Evolutionary conservation across 1,140 invertebrate species (phyloP).

Genomic region (Platorchestia sp.): DNA sequence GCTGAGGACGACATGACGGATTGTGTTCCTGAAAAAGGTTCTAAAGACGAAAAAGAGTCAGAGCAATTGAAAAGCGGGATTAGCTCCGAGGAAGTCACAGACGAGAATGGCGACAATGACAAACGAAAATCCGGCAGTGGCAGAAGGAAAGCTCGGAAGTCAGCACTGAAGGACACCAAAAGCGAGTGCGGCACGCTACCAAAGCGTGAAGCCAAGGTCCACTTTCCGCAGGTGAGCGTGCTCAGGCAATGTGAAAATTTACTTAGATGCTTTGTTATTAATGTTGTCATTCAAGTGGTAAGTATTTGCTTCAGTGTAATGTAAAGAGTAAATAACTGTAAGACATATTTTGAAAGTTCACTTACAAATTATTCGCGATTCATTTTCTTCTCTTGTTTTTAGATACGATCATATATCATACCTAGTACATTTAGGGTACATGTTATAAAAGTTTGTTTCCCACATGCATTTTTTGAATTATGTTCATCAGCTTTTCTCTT

Average conservation of each 20-base stretch:
- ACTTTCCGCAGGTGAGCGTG: background rate
- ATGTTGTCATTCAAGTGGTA: background rate
- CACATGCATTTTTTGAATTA: background rate
- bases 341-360: background rate
- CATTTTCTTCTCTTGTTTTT: background rate
- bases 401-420: background rate
- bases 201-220: slow-evolving; percentile 29
- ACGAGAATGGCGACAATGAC: slow-evolving; percentile 5
- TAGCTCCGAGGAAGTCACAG: background rate
- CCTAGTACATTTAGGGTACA: background rate
- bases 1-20: background rate
- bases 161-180: slow-evolving; percentile 14
- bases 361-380: background rate
- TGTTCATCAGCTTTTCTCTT: background rate
- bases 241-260: background rate
- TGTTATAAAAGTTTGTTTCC: background rate
- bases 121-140: background rate
- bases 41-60: slow-evolving; percentile 10
- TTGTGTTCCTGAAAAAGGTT: background rate
- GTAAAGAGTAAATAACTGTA: background rate
- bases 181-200: slow-evolving; percentile 15
- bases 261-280: background rate
- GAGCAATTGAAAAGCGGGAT: background rate
- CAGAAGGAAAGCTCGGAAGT: slow-evolving; percentile 17
- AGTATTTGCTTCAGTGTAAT: background rate